These are phyloP conservation scores for Cataglyphis albicans DNA, from an alignment of 2,888 invertebrate species.

Conservation along the genomic window DNA sequence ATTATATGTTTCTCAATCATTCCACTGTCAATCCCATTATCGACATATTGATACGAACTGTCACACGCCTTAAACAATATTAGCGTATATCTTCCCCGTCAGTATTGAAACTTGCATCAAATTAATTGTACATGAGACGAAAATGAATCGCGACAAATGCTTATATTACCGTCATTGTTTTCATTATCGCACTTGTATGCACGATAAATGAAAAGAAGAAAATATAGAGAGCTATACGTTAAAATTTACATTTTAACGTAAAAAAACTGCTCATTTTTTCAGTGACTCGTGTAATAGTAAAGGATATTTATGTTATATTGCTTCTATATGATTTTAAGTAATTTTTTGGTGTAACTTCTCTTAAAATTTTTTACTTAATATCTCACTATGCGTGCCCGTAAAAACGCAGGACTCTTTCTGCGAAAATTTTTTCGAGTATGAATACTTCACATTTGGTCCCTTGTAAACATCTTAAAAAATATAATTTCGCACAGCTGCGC, in stretches of 20 bases:
- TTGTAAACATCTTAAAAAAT: constrained; percentile 40
- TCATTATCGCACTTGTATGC: neutral
- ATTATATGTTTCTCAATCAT: neutral
- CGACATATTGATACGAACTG: neutral
- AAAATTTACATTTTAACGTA: constrained; percentile 8
- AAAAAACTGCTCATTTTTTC: neutral
- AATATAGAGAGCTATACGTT: neutral
- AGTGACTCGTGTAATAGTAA: neutral
- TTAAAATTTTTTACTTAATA: neutral
- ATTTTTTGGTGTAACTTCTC: neutral
- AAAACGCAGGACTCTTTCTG: neutral
- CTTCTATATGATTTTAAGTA: neutral
- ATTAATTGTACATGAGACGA: constrained; percentile 5
- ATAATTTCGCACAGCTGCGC: constrained; percentile 25
- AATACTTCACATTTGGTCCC: constrained; percentile 1
- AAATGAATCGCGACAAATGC: constrained; percentile 36
- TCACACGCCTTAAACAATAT: neutral
- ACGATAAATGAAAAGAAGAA: constrained; percentile 9
- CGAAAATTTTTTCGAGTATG: neutral
- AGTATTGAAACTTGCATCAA: constrained; percentile 13
- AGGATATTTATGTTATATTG: neutral
- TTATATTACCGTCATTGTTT: constrained; percentile 1
- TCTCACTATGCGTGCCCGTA: neutral
- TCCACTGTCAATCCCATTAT: neutral
- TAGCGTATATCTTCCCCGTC: constrained; percentile 50